Evolutionary conservation across 2,113 vertebrate species (phyloP).

Genomic region (Lasiurus borealis): DNA sequence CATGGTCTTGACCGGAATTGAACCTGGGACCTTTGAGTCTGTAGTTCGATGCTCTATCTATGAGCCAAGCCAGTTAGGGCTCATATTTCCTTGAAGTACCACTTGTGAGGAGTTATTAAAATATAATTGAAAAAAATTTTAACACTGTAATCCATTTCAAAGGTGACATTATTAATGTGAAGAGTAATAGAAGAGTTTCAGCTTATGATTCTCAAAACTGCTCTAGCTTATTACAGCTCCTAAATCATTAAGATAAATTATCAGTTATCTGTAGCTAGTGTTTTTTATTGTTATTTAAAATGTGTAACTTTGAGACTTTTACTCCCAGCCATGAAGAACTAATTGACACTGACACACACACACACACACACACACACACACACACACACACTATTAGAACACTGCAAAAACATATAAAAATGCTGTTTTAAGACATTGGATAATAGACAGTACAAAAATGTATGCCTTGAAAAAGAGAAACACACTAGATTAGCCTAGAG

Average conservation of each 20-base stretch:
- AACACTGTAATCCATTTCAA: not conserved
- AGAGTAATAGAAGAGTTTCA: not conserved
- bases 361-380: too few relatives aligned
- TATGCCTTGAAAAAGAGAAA: not conserved
- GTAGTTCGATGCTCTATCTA: too few relatives aligned
- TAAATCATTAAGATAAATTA: not conserved
- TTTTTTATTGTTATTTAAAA: not conserved
- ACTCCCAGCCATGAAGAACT: not conserved
- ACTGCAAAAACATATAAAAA: not conserved
- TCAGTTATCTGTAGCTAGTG: not conserved
- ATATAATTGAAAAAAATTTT: not conserved
- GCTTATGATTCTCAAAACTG: conserved; percentile 5
- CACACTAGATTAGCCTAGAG: not conserved
- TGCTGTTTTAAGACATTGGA: conserved; percentile 4
- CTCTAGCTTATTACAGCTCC: not conserved
- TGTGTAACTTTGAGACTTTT: not conserved
- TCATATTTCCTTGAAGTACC: conserved; percentile 8
- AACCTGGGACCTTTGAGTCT: too few relatives aligned
- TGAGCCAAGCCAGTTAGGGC: too few relatives aligned
- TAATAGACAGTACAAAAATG: not conserved
- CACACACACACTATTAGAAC: not conserved
- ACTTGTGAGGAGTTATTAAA: not conserved
- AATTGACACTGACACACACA: not conserved
- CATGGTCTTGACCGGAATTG: too few relatives aligned
- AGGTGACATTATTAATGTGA: not conserved